Evolutionary conservation across 2,888 invertebrate species (phyloP), one percentile per base, ranked within the genome.

Genomic region (Ochropleura plecta): DNA sequence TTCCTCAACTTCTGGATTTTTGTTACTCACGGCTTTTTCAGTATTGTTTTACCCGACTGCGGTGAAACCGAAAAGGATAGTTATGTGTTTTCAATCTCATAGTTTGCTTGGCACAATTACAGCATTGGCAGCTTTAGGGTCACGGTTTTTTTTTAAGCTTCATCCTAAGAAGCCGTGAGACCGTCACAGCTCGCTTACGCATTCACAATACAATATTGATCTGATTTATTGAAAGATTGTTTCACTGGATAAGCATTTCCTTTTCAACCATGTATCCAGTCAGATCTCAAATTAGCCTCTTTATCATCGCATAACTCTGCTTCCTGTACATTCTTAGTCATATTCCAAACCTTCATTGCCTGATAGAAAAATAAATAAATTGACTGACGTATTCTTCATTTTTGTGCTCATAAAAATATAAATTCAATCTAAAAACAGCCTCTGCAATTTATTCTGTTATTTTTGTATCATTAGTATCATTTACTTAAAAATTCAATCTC

Each of bases 241-340:
- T 59, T 83, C 83, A 73, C 14, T 40, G 6, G 62, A 67, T 70
- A 79, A 83, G 83, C 20, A 81, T 81, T 83, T 81, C 83, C 81
- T 66, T 55, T 68, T 71, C 49, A 59, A 59, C 18, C 4, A 62
- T 20, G 20, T 77, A 71, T 57, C 55, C 14, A 70, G 66, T 57
- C 57, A 65, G 60, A 78, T 78, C 68, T 69, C 14, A 73, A 79
- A 79, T 73, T 81, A 81, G 16, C 65, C 49, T 55, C 5, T 18
- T 42, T 40, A 66, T 12, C n/a, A 55, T 55, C 40, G 66, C 83
- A 81, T 81, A 79, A 6, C 72, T 20, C n/a, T 7, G 64, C 69
- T 81, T 83, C 81, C 81, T 78, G 79, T 46, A 2, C 12, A 48
- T 18, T 69, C 51, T 70, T 69, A 69, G 60, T 73, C 53, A 82